Evolutionary conservation across 1,140 invertebrate species (phyloP), one percentile per base, ranked within the genome.

Genomic region (Drosophila sp.): DNA sequence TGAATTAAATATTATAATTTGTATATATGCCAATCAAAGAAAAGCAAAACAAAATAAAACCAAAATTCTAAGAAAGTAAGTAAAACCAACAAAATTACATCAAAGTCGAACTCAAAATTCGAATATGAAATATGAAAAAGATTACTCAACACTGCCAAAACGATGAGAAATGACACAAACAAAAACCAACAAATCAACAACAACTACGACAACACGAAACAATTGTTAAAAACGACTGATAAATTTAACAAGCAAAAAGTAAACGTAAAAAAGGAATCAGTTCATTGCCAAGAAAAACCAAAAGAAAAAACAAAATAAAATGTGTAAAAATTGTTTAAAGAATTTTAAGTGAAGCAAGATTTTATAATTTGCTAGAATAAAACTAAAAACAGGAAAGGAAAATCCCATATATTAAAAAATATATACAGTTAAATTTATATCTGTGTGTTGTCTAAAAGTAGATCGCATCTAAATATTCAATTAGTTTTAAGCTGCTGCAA

Each of bases 61-160:
- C 1, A 38, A 38, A 10, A 38, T 50, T 10, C 3, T 41, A 50
- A 50, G 67, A 62, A 70, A 72, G 58, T 38, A 69, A 70, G 29
- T 70, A 70, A 80, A 85, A 57, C 60, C 72, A 41, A 47, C 29
- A 1, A 47, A 47, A 47, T 27, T 47, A 47, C 44, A 27, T 30
- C 23, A 32, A 56, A 70, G 47, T 33, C 40, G 40, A 41, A 44
- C 33, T 61, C 32, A 60, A 63, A 57, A 62, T 57, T 58, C 60
- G 25, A 54, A 44, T n/a, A 50, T 8, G 17, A 70, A 67, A 54
- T 61, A 17, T 33, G 32, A 56, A 60, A 60, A 44, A 41, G 29
- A 80, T 66, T 76, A 87, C 25, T 74, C 84, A 77, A 77, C 83
- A 87, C 83, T 87, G 83, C 83, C 84, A 87, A 87, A 73, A 85